Conservation (phyloP, 2,113 vertebrate genomes). For the Tachuris rubrigastra region DNA sequence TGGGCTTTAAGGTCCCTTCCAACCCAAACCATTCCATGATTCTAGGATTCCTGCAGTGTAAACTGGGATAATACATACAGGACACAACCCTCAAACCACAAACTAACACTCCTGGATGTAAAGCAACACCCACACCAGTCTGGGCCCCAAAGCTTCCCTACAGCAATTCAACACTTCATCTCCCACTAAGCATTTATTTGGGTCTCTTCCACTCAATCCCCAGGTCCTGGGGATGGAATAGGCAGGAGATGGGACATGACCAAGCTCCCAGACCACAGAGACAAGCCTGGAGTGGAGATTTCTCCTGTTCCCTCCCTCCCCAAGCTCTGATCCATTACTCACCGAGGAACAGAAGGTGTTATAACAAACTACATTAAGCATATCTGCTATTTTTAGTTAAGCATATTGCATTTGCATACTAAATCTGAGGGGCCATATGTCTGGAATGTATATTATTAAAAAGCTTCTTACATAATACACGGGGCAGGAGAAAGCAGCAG, state of each 20-base stretch:
- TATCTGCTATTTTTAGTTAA: constrained; percentile 53
- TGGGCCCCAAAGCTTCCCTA: neutral
- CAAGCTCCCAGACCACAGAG: neutral
- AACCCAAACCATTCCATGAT: neutral
- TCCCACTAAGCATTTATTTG: too few species aligned
- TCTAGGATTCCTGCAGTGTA: neutral
- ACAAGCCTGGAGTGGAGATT: neutral
- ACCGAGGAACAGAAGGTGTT: constrained; percentile 49
- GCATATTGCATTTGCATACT: constrained; percentile 57
- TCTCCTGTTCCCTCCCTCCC: neutral
- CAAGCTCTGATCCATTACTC: neutral
- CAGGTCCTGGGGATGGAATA: accelerated
- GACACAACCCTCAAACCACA: neutral
- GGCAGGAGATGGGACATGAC: neutral
- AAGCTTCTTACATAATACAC: constrained; percentile 40
- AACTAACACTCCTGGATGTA: accelerated
- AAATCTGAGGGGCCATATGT: constrained; percentile 59
- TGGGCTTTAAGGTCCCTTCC: neutral
- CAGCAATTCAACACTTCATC: neutral
- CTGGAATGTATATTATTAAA: constrained; percentile 51
- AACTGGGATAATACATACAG: accelerated
- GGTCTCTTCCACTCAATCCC: neutral
- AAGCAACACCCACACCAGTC: neutral
- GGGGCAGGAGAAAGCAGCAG: neutral
- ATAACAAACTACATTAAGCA: constrained; percentile 28